Evolutionary conservation across 2,888 invertebrate species (phyloP).

Genomic region (Papilio protenor): DNA sequence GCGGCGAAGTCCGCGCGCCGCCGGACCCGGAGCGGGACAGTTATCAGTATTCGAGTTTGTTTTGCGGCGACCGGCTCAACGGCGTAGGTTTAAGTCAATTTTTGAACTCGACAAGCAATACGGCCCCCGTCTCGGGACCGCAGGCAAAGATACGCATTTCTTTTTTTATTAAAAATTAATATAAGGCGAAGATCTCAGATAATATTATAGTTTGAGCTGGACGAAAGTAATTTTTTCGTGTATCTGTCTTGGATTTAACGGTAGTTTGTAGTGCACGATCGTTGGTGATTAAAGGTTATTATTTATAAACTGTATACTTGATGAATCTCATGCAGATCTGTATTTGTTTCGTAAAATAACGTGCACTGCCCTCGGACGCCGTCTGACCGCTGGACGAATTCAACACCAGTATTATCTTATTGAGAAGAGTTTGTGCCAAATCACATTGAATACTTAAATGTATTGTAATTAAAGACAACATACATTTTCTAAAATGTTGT

Average conservation of each 20-base stretch:
- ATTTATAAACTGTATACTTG: constrained; percentile 51
- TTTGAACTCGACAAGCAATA: constrained; percentile 61
- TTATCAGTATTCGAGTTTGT: constrained; percentile 52
- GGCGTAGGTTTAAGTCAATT: constrained; percentile 62
- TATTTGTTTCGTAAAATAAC: constrained; percentile 47
- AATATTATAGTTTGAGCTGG: constrained; percentile 74
- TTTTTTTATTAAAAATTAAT: constrained; percentile 60
- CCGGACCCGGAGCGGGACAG: constrained; percentile 57
- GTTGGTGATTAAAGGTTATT: constrained; percentile 65
- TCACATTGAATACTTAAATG: constrained; percentile 27
- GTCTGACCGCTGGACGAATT: constrained; percentile 47
- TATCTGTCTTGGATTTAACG: constrained; percentile 63
- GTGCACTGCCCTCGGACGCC: constrained; percentile 49
- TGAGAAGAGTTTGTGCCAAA: constrained; percentile 60
- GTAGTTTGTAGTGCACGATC: constrained; percentile 76
- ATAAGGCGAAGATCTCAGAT: constrained; percentile 81
- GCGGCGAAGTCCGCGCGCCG: constrained; percentile 58
- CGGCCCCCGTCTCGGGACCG: constrained; percentile 62
- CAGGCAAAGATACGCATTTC: constrained; percentile 79
- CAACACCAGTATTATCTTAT: constrained; percentile 59
- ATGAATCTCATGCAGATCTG: constrained; percentile 59
- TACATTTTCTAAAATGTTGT: neutral
- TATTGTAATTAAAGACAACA: neutral
- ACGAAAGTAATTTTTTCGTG: constrained; percentile 52
- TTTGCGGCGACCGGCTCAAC: constrained; percentile 59